phyloP scores from a whole-genome alignment of 2,113 vertebrate genomes.

The Calonectris borealis region DNA sequence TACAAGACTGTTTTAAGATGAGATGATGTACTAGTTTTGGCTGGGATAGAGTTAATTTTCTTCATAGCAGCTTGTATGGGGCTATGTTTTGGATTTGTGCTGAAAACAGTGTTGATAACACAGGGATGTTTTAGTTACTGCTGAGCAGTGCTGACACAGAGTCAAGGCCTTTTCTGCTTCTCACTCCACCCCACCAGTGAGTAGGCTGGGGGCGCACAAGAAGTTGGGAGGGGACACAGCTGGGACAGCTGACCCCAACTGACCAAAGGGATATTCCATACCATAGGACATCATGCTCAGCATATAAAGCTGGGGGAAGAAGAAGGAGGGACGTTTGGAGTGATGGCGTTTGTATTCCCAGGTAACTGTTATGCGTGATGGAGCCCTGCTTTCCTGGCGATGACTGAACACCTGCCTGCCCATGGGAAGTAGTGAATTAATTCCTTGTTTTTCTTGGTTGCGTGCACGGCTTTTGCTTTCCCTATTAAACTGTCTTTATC shows the following conservation, averaged over 20 bases:
- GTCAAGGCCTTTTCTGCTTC: no score
- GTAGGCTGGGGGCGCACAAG: no score
- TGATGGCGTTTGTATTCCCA: not conserved
- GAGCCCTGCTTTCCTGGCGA: not conserved
- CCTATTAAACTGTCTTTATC: not conserved
- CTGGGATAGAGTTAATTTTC: not conserved
- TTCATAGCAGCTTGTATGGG: not conserved
- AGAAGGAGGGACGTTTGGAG: accelerated
- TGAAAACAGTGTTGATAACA: not conserved
- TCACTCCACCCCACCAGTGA: no score
- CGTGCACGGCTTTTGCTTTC: not conserved
- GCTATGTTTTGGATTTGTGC: not conserved
- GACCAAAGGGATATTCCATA: not conserved
- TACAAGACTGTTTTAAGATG: not conserved
- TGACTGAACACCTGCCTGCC: not conserved
- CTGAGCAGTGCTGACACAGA: not conserved
- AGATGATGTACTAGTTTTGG: not conserved
- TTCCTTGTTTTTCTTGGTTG: not conserved
- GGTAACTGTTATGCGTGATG: accelerated
- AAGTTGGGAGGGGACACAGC: not conserved
- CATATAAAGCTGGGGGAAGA: not conserved
- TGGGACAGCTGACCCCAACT: not conserved
- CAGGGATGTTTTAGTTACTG: accelerated
- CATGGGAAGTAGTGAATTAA: not conserved
- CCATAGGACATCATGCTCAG: not conserved